Evolutionary conservation across 64 coral and sea anemone genomes (phyloP), one percentile per base, ranked within the genome.

Genomic region (Stichodactyla helianthus): DNA sequence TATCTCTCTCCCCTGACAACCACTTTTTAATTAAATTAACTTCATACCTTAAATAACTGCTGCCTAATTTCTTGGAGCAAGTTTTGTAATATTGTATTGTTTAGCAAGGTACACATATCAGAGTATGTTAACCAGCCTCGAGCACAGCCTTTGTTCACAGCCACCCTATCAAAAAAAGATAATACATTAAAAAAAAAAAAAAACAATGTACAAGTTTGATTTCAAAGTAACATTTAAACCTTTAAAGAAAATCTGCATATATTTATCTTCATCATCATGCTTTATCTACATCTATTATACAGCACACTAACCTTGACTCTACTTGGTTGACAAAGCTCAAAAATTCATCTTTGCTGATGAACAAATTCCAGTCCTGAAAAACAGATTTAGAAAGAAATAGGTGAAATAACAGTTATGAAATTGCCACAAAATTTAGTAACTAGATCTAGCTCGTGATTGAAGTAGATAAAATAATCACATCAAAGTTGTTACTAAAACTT

Each of bases 361-460:
- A 96, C 83, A 96, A 91, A 58, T 89, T 96, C 94, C 94, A 96
- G 85, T 96, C 94, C 94, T 96, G 10, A 88, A 31, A 82, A 54
- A 82, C 18, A 54, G 12, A 27, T 65, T n/a, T 65, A 50, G 77
- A 50, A 50, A 50, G 20, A 20, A 79, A 86, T 50, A 80, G 15
- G 20, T 6, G n/a, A 61, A 14, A 53, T 50, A 57, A 16, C 50
- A 55, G 1, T 3, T 44, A 3, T 44, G 35, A 44, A 44, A 3
- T 44, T 44, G 35, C 35, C 35, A 44, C 35, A 44, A 44, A 44
- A 44, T 44, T 44, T 44, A 44, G 35, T 44, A 44, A 44, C 0
- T 44, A 44, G 35, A 44, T 44, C 35, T 44, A 44, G 35, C 35
- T 44, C 4, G 35, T 44, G 35, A 44, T 44, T 44, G 35, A 1